Percentiles rank a stretch among this genome's conserved stretches.
Evolutionary conservation across 2,113 vertebrate genomes (phyloP).

Genomic region (Takifugu bimaculatus): DNA sequence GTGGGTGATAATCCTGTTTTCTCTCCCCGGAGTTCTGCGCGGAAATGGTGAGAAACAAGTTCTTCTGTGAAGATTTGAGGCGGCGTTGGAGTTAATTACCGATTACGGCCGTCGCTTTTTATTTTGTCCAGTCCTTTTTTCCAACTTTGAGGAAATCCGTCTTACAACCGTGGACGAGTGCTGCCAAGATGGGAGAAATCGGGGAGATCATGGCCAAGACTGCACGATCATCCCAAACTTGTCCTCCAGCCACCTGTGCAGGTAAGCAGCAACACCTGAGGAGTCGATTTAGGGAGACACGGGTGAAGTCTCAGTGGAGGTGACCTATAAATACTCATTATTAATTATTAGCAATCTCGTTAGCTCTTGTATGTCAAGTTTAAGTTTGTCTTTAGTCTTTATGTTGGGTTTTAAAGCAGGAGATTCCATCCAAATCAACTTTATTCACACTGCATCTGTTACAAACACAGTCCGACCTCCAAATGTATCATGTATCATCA

Average conservation of each 20-base stretch:
- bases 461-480: too few species aligned
- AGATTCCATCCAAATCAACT: constrained; percentile 13
- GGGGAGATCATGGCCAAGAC: constrained; percentile 66
- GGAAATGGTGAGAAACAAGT: constrained; percentile 42
- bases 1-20: constrained; percentile 33
- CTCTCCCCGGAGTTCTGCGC: constrained; percentile 31
- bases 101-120: neutral
- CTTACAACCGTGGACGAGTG: constrained; percentile 71
- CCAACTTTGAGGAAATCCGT: constrained; percentile 6
- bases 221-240: constrained; percentile 71
- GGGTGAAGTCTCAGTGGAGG: too few species aligned
- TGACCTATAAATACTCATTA: too few species aligned
- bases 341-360: too few species aligned
- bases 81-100: too few species aligned
- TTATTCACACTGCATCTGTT: neutral
- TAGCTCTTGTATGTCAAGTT: too few species aligned
- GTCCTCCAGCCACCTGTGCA: constrained; percentile 76
- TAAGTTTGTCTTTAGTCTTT: too few species aligned
- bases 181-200: constrained; percentile 77
- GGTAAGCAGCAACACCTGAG: constrained; percentile 64
- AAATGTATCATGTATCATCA: too few species aligned
- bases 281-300: too few species aligned
- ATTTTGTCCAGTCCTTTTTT: neutral
- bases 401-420: too few species aligned
- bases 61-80: too few species aligned